phyloP scores from a whole-genome alignment of 2,797 vertebrate genomes.

The Tachyglossus aculeatus region DNA sequence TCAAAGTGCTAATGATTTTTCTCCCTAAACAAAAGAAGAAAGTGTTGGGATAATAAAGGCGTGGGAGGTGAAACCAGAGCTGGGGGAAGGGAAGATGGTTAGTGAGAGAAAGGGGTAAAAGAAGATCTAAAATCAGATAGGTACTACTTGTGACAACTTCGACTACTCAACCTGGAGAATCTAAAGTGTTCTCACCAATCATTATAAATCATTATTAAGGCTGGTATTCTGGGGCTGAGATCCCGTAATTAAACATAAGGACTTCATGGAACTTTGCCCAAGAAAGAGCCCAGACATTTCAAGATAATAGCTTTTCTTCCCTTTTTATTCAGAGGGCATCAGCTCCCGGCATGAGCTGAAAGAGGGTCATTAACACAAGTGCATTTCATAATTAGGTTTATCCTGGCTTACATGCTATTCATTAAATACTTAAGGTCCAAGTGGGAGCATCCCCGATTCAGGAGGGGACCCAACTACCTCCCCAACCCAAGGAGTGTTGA shows the following conservation, averaged over 20 bases:
- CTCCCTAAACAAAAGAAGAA: neutral
- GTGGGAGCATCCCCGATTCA: slow-evolving; percentile 30
- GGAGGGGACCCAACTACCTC: slow-evolving; percentile 23
- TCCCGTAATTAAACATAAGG: slow-evolving; percentile 56
- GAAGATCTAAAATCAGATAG: neutral
- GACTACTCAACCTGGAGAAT: slow-evolving; percentile 29
- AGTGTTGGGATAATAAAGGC: neutral
- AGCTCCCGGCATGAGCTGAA: slow-evolving; percentile 40
- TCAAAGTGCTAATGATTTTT: neutral
- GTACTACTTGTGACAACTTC: neutral
- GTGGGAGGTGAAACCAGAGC: neutral
- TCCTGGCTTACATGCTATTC: slow-evolving; percentile 50
- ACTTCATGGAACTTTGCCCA: slow-evolving; percentile 47
- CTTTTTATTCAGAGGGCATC: slow-evolving; percentile 48
- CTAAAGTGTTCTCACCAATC: slow-evolving; percentile 9
- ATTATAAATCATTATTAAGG: slow-evolving; percentile 39
- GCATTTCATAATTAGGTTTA: slow-evolving; percentile 59
- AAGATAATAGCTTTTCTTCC: slow-evolving; percentile 47
- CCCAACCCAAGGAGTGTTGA: slow-evolving; percentile 4
- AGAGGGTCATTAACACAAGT: slow-evolving; percentile 61
- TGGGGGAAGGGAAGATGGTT: neutral
- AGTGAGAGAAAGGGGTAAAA: neutral
- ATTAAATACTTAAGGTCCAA: slow-evolving; percentile 44
- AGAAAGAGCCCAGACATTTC: slow-evolving; percentile 34
- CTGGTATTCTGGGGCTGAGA: slow-evolving; percentile 21